Conservation (phyloP, 2,797 vertebrate genomes). For the Uromys caudimaculatus region DNA sequence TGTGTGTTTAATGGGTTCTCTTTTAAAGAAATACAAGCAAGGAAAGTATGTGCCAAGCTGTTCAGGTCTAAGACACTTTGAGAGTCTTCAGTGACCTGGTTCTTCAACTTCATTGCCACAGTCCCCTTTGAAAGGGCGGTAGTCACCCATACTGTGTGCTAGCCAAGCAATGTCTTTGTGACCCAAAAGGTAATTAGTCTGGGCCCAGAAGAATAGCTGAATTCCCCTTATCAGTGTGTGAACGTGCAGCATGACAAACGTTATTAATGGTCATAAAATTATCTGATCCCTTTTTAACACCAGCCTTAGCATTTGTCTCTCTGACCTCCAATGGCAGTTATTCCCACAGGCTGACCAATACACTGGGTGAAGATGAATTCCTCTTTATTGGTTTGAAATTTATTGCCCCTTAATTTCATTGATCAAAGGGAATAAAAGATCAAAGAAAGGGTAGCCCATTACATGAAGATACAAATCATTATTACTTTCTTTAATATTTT, state of each 20-base stretch:
- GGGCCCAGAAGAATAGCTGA: slow-evolving; percentile 60
- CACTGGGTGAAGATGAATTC: slow-evolving; percentile 67
- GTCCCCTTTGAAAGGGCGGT: neutral
- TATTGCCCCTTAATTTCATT: slow-evolving; percentile 79
- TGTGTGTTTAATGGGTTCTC: neutral
- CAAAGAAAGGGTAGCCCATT: slow-evolving; percentile 80
- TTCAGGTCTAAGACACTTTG: neutral
- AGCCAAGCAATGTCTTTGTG: slow-evolving; percentile 27
- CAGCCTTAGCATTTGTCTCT: slow-evolving; percentile 69
- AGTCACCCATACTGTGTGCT: neutral
- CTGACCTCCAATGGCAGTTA: slow-evolving; percentile 65
- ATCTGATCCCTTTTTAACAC: slow-evolving; percentile 78
- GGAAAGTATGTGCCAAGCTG: neutral
- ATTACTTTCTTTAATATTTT: slow-evolving; percentile 83
- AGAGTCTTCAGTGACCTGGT: slow-evolving; percentile 37
- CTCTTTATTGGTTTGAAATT: slow-evolving; percentile 81
- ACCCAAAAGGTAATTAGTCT: slow-evolving; percentile 77
- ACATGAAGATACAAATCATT: slow-evolving; percentile 83
- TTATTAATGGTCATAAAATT: slow-evolving; percentile 79
- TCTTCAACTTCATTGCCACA: neutral
- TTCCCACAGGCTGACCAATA: slow-evolving; percentile 72
- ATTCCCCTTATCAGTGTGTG: slow-evolving; percentile 62
- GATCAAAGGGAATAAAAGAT: slow-evolving; percentile 83
- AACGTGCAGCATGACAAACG: slow-evolving; percentile 43
- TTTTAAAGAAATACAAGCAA: neutral